Conservation (phyloP, 2,113 vertebrate genomes). For the Globicephala melas region DNA sequence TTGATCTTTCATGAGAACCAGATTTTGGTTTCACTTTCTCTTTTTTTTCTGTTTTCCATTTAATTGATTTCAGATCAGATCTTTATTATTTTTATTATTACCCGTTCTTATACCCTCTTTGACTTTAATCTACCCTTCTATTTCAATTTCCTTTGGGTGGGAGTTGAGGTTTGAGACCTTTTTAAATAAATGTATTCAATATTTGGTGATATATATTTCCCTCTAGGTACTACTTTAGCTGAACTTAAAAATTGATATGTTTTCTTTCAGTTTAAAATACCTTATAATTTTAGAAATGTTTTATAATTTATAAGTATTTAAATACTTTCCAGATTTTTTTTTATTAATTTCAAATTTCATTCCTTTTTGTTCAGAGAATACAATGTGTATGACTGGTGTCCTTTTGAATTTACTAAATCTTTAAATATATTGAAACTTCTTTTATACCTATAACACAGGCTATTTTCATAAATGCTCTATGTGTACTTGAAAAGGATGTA, state of each 20-base stretch:
- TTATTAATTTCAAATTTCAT: background rate
- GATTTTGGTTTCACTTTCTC: background rate
- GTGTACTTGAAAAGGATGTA: background rate
- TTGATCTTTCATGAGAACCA: background rate
- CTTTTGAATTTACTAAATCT: background rate
- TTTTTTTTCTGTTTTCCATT: background rate
- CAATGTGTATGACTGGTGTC: background rate
- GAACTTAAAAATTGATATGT: background rate
- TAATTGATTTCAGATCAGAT: background rate
- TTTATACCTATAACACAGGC: background rate
- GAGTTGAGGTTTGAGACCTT: background rate
- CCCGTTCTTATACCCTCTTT: background rate
- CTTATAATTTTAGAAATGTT: background rate
- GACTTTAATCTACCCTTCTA: background rate
- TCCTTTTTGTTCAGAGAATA: background rate
- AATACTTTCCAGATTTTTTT: background rate
- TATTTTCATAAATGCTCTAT: background rate
- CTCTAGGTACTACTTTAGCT: background rate
- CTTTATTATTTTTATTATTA: background rate
- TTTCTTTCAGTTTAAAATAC: conserved; percentile 19
- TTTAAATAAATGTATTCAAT: background rate
- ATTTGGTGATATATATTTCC: background rate
- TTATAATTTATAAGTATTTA: background rate
- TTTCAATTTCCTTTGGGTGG: background rate
- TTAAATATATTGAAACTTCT: background rate